Base-by-base conservation (phyloP, 1,140 invertebrate species). In the Zaprionus lachaisei region DNA sequence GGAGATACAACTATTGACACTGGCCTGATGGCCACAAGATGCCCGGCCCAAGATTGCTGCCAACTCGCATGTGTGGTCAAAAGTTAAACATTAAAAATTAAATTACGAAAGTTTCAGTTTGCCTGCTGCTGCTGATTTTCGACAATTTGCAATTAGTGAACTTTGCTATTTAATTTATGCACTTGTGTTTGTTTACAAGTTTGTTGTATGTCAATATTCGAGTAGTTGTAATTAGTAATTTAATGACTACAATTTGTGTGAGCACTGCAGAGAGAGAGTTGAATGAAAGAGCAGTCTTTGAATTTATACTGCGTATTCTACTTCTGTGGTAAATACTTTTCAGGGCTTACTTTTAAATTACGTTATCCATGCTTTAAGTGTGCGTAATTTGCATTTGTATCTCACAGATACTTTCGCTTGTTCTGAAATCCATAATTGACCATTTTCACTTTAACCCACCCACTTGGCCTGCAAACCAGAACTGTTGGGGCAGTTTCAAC, bases 21-120 rank as follows among this genome's bases (percentile, higher is more conserved):
- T 78, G 79, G 77, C 55, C 64, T 83, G 78, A 71, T 54, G 68
- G 68, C 77, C 28, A 22, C 51, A n/a, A 38, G 41, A 24, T 77
- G 57, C 65, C 34, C 57, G 41, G 55, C 41, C 44, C 68, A 83
- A 86, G 83, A 83, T 76, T 72, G 72, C 55, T 37, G 44, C 61
- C 67, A 58, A 51, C 55, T 67, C 26, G 26, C 26, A 47, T 65
- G 72, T 86, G 84, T 80, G 71, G 74, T 80, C 84, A 76, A 71
- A 87, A 80, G 73, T 89, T 84, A 70, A 70, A 74, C 81, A 89
- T 90, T 89, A 89, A 89, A 84, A 89, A 89, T 89, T 89, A 80
- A 90, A 84, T 89, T 89, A 89, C 79, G 81, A 49, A 78, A 83
- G 63, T 81, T 79, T 57, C 49, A 49, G 22, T 17, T 17, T 41